Conservation (phyloP, 2,888 invertebrate species). For the Dugesia japonica region DNA sequence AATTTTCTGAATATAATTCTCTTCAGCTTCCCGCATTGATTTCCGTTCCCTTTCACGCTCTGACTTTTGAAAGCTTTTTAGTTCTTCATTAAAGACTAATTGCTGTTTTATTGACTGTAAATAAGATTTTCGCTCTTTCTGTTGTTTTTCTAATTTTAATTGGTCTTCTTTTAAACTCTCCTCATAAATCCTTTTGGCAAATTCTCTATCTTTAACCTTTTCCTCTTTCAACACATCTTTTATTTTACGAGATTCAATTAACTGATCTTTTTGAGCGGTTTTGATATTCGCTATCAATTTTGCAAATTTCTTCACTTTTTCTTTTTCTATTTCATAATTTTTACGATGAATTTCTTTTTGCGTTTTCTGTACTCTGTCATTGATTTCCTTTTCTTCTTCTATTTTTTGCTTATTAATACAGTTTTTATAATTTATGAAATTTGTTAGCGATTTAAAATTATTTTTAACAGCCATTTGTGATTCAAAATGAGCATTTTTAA, state of each 20-base stretch:
- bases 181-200: background rate
- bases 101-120: background rate
- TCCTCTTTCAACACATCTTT: background rate
- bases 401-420: background rate
- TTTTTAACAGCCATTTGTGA: background rate
- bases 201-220: background rate
- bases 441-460: background rate
- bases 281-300: background rate
- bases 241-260: background rate
- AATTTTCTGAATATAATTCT: background rate
- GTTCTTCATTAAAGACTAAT: background rate
- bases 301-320: background rate
- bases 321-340: background rate
- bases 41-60: background rate
- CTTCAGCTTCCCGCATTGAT: background rate
- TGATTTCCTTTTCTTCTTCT: background rate
- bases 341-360: background rate
- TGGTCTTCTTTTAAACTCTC: background rate
- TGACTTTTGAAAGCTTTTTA: background rate
- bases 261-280: background rate
- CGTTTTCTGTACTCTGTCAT: background rate
- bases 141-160: background rate
- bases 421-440: background rate
- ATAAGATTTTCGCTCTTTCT: background rate
- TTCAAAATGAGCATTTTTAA: background rate